Conservation (phyloP, 2,113 vertebrate species). For the Lamprotornis superbus region DNA sequence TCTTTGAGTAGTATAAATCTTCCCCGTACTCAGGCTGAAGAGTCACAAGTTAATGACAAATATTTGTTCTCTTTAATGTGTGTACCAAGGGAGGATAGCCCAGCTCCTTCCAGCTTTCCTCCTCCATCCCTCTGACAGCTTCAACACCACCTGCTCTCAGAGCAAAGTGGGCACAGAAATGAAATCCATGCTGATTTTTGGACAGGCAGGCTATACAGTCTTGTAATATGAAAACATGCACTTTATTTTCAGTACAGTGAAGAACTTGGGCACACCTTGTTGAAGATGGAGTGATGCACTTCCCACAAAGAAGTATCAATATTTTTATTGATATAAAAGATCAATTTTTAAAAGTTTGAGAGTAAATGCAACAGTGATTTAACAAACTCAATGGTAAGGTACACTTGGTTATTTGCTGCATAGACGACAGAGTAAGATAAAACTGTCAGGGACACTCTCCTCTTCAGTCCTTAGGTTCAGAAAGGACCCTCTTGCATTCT, state of each 20-base stretch:
- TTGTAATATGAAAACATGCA: neutral
- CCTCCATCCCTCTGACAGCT: constrained; percentile 6
- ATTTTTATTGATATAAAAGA: neutral
- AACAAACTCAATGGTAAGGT: neutral
- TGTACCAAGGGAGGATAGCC: neutral
- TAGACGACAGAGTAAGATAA: neutral
- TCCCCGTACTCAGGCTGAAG: neutral
- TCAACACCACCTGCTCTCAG: neutral
- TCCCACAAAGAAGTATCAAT: neutral
- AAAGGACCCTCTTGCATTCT: neutral
- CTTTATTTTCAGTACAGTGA: neutral
- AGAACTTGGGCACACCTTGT: neutral
- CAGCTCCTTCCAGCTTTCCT: constrained; percentile 3
- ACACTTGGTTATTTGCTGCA: neutral
- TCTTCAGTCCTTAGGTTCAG: neutral
- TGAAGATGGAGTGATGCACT: neutral
- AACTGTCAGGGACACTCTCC: neutral
- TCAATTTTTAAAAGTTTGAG: neutral
- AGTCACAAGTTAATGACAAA: constrained; percentile 51
- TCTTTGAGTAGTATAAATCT: neutral
- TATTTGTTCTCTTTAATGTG: constrained; percentile 43
- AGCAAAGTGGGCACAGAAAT: neutral
- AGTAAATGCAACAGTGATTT: neutral
- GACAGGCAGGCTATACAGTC: neutral
- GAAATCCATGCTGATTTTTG: constrained; percentile 1